phyloP scores from a whole-genome alignment of 2,888 invertebrate genomes.

The Philonicus albiceps region DNA sequence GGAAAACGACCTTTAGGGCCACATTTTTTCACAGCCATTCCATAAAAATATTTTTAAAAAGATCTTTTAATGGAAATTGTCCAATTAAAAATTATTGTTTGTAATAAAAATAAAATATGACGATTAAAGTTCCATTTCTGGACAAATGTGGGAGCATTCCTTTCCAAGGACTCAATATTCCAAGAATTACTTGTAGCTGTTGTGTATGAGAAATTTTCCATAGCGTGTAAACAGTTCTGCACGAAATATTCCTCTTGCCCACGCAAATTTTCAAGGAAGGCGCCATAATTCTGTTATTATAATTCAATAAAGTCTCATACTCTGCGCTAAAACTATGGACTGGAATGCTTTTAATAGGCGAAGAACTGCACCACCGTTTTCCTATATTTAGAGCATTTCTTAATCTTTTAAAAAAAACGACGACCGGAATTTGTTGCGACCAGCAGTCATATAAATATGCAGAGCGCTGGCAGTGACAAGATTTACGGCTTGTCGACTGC shows the following conservation, averaged over 20 bases:
- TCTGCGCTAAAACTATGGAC: not conserved
- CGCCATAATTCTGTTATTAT: not conserved
- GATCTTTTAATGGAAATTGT: no score
- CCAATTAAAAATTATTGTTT: no score
- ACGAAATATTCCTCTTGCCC: not conserved
- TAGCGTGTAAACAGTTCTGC: not conserved
- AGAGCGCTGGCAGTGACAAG: not conserved
- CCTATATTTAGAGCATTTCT: conserved; percentile 22
- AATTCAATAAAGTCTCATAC: not conserved
- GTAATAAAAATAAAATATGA: not conserved
- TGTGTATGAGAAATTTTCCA: not conserved
- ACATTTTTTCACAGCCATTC: no score
- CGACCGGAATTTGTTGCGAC: not conserved
- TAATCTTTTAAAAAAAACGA: not conserved
- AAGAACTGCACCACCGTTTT: not conserved
- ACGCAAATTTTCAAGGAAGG: not conserved
- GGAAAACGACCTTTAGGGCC: no score
- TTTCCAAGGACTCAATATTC: not conserved
- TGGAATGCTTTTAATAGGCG: not conserved
- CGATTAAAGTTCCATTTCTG: not conserved
- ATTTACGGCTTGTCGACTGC: conserved; percentile 8
- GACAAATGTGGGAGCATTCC: not conserved
- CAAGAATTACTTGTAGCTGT: not conserved
- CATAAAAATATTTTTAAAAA: no score
- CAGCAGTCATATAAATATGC: conserved; percentile 2